Conservation (phyloP, 1,140 invertebrate genomes). For the Drosophila cardini region DNA sequence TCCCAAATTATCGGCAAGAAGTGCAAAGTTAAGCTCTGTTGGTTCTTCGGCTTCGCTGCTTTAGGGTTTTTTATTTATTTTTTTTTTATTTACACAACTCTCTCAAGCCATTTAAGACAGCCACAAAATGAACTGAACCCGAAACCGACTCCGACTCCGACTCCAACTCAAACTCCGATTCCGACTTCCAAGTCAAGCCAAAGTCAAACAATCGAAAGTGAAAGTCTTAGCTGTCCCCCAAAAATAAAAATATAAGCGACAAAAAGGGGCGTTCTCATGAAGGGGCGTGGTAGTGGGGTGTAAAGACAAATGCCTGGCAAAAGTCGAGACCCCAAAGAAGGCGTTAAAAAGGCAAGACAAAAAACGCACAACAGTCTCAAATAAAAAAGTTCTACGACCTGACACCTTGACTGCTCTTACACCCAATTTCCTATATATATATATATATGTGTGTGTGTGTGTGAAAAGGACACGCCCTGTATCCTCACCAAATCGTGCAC, state of each 20-base stretch:
- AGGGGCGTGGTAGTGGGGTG: too few species aligned
- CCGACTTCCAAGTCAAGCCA: conserved; percentile 1
- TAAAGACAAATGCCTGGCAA: conserved; percentile 61
- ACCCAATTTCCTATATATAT: not conserved
- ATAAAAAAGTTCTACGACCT: conserved; percentile 48
- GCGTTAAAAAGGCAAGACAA: conserved; percentile 55
- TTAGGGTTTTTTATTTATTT: conserved; percentile 30
- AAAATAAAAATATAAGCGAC: conserved; percentile 6
- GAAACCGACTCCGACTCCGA: conserved; percentile 1
- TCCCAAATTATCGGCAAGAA: conserved; percentile 28
- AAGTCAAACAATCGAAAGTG: conserved; percentile 38
- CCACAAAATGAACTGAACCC: conserved; percentile 72
- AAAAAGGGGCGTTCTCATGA: conserved; percentile 16
- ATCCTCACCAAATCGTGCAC: conserved; percentile 51
- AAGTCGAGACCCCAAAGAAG: conserved; percentile 40
- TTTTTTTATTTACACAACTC: conserved; percentile 73
- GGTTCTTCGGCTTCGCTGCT: not conserved
- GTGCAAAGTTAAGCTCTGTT: conserved; percentile 12
- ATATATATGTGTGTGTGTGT: not conserved
- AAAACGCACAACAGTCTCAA: conserved; percentile 27
- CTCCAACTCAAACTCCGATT: not conserved
- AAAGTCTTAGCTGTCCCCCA: conserved; percentile 26
- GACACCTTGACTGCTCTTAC: conserved; percentile 44
- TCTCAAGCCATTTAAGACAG: conserved; percentile 67
- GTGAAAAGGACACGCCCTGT: conserved; percentile 39